A percentile compares a stretch with the other conserved stretches of the same genome.
phyloP scores from a whole-genome alignment of 2,888 invertebrate species.

The Patella caerulea region DNA sequence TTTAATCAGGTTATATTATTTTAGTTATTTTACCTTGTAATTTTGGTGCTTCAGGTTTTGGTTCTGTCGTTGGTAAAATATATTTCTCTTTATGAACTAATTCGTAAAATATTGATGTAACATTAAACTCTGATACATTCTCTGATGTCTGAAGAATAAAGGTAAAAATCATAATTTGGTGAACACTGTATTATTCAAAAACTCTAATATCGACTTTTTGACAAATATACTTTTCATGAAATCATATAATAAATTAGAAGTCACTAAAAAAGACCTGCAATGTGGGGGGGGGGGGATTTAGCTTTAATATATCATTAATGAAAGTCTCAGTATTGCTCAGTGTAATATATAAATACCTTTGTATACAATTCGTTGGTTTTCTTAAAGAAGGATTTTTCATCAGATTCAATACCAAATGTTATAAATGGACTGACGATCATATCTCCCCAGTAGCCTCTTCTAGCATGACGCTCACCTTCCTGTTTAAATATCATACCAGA shows the following conservation, averaged over 20 bases:
- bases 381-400: slow-evolving; percentile 80
- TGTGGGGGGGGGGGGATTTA: too few species aligned
- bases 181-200: too few species aligned
- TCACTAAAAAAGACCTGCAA: too few species aligned
- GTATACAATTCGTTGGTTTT: slow-evolving; percentile 77
- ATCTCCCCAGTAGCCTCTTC: slow-evolving; percentile 85
- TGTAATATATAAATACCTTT: slow-evolving; percentile 45
- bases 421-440: slow-evolving; percentile 87
- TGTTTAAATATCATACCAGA: slow-evolving; percentile 74
- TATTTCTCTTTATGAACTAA: slow-evolving; percentile 55
- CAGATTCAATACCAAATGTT: slow-evolving; percentile 81
- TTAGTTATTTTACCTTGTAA: slow-evolving; percentile 18
- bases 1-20: too few species aligned
- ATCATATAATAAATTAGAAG: too few species aligned
- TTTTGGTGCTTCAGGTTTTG: slow-evolving; percentile 29
- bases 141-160: slow-evolving; percentile 58
- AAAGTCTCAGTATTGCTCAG: too few species aligned
- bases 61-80: slow-evolving; percentile 43
- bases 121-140: slow-evolving; percentile 66
- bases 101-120: slow-evolving; percentile 66
- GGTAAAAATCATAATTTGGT: too few species aligned
- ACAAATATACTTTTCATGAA: too few species aligned
- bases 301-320: too few species aligned
- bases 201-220: too few species aligned
- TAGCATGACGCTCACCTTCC: slow-evolving; percentile 76